Percentiles rank a stretch among this genome's conserved stretches.
Conservation (phyloP, 2,888 invertebrate genomes). For the Neocrepidodera transversa region DNA sequence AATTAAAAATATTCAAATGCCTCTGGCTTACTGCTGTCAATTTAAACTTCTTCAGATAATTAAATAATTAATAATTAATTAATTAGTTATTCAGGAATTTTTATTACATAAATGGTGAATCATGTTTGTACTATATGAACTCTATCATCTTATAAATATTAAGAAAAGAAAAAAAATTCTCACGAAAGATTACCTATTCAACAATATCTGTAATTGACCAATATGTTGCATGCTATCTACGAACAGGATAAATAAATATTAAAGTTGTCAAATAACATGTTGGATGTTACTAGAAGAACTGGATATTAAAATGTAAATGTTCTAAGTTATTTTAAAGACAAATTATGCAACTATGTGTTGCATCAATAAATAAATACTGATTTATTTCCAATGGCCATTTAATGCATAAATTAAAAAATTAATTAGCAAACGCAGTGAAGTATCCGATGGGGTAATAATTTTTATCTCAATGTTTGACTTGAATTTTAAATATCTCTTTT, state of each 20-base stretch:
- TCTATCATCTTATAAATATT: too few species aligned
- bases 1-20: too few species aligned
- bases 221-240: not conserved
- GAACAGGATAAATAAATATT: not conserved
- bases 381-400: slow-evolving; percentile 8
- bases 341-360: slow-evolving; percentile 6
- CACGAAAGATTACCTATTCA: not conserved
- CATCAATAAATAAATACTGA: slow-evolving; percentile 8
- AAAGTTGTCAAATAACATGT: not conserved
- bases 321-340: not conserved
- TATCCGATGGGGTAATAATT: not conserved
- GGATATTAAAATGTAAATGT: slow-evolving; percentile 5
- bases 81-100: too few species aligned
- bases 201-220: not conserved
- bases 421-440: not conserved
- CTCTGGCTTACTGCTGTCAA: too few species aligned
- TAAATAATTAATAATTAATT: too few species aligned
- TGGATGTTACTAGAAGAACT: slow-evolving; percentile 1
- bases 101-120: too few species aligned
- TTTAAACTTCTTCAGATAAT: too few species aligned
- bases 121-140: too few species aligned
- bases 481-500: too few species aligned
- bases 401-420: slow-evolving; percentile 15
- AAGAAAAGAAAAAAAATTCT: not conserved
- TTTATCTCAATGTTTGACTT: too few species aligned